Percentiles rank a stretch among this genome's conserved stretches.
Evolutionary conservation across 2,113 vertebrate species (phyloP).

Genomic region (Hippocampus comes): DNA sequence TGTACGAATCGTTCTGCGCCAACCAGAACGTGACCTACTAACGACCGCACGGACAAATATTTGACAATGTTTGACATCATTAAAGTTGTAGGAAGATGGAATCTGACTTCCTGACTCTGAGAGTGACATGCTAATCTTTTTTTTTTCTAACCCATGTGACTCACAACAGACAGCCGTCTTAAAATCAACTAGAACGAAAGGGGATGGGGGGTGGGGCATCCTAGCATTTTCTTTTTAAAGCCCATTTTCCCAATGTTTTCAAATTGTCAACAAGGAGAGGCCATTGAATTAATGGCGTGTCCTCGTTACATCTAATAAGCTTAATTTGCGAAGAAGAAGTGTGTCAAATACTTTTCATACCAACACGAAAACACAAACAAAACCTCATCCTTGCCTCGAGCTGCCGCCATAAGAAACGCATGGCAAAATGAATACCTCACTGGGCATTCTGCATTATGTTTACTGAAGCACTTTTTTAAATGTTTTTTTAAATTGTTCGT

Average conservation of each 20-base stretch:
- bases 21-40: no score
- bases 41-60: no score
- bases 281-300: neutral
- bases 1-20: no score
- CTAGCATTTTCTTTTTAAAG: neutral
- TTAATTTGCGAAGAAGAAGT: conserved; percentile 1
- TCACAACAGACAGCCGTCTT: no score
- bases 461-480: neutral
- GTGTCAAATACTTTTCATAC: neutral
- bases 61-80: no score
- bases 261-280: neutral
- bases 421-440: neutral
- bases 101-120: neutral
- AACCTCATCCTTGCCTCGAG: neutral
- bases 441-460: neutral
- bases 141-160: no score
- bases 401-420: neutral
- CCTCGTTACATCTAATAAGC: conserved; percentile 10
- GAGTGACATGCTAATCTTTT: neutral
- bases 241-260: conserved; percentile 2
- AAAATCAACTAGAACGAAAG: neutral
- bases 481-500: no score
- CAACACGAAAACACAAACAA: conserved; percentile 1
- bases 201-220: neutral
- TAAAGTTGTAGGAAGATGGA: no score